Percentiles rank a stretch among this genome's conserved stretches.
phyloP scores from a whole-genome alignment of 2,888 invertebrate genomes.

The Sphecodes monilicornis region DNA sequence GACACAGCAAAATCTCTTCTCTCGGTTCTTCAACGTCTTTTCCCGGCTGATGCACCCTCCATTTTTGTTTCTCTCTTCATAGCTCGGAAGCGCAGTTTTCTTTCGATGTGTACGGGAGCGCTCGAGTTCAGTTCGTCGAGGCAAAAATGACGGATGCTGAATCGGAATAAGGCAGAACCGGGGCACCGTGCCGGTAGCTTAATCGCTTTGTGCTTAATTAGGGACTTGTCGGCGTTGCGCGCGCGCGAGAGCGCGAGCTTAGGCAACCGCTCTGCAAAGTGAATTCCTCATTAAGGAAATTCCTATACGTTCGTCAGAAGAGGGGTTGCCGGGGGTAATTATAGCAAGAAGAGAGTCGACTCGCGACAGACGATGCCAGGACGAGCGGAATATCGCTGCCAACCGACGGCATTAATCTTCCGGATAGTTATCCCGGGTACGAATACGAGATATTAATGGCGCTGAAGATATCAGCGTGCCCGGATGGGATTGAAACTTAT shows the following conservation, averaged over 20 bases:
- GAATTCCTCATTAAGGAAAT: conserved; percentile 39
- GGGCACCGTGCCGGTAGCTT: background rate
- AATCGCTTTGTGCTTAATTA: conserved; percentile 19
- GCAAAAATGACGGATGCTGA: conserved; percentile 9
- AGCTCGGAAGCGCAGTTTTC: background rate
- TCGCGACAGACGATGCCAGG: conserved; percentile 31
- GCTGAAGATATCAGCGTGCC: conserved; percentile 49
- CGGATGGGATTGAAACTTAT: conserved; percentile 51
- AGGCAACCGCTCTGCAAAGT: conserved; percentile 3
- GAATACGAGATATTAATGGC: conserved; percentile 48
- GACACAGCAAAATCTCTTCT: conserved; percentile 39
- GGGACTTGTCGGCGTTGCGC: conserved; percentile 15
- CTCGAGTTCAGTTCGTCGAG: background rate
- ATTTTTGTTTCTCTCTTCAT: no score
- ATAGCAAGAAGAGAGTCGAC: conserved; percentile 23
- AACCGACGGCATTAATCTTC: conserved; percentile 57
- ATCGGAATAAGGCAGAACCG: background rate
- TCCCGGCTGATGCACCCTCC: background rate
- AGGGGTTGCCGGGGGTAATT: conserved; percentile 31
- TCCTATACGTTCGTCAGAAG: conserved; percentile 4
- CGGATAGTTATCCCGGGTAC: conserved; percentile 44
- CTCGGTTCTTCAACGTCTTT: conserved; percentile 10
- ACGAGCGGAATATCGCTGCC: conserved; percentile 29
- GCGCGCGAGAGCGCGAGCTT: background rate
- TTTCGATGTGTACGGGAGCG: background rate